Conservation (phyloP, 2,888 invertebrate species). For the Latrodectus elegans region DNA sequence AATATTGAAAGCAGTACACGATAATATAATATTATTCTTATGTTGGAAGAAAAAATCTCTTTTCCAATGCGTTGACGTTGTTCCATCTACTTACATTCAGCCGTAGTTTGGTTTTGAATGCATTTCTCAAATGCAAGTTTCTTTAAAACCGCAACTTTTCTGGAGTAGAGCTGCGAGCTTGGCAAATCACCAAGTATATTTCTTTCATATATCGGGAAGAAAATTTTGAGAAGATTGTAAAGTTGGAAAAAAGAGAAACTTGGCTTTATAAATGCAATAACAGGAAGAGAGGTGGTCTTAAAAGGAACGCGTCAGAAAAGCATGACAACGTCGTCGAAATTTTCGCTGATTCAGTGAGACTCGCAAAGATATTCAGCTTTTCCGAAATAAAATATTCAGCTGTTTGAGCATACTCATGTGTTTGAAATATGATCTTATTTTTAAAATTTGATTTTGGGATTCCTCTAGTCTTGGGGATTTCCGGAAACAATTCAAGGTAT, state of each 20-base stretch:
- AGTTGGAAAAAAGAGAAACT: background rate
- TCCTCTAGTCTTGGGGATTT: background rate
- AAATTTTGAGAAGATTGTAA: background rate
- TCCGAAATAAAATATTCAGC: background rate
- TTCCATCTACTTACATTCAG: no score
- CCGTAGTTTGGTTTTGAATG: no score
- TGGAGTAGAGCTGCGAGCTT: background rate
- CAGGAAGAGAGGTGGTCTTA: background rate
- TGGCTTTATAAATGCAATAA: background rate
- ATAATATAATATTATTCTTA: background rate
- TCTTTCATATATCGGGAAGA: no score
- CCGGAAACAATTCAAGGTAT: background rate
- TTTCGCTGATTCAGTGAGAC: background rate
- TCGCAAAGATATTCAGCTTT: background rate
- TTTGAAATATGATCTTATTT: slow-evolving; percentile 2
- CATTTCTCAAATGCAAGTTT: background rate
- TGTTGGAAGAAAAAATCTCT: no score
- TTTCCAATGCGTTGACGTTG: no score
- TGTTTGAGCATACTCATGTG: background rate
- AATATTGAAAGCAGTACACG: background rate
- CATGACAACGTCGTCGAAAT: background rate
- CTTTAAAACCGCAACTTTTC: background rate
- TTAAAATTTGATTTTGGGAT: background rate
- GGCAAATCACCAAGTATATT: background rate
- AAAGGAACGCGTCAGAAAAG: background rate